Base-by-base conservation (phyloP, 2,113 vertebrate species). In the Dendropsophus ebraccatus region DNA sequence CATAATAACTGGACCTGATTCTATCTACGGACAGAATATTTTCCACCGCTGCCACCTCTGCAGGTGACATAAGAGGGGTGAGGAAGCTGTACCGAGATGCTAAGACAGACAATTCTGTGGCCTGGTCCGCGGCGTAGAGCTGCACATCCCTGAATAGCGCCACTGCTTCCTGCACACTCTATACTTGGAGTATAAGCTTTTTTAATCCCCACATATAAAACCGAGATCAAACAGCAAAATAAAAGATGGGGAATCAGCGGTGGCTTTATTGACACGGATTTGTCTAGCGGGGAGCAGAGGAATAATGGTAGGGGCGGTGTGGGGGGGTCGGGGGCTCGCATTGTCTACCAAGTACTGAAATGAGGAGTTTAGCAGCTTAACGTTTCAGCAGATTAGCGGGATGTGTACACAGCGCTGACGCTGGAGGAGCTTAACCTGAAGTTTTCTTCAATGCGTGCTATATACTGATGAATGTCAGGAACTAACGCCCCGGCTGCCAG, bases 341-440 rank as follows among this genome's bases (percentile, higher is more conserved):
- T 60, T 23, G 28, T 79, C 58, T 49, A 11, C 58, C 9, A 62
- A 13, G 87, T 89, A 81, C 79, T 23, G 35, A 12, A 81, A 47
- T 80, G 56, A 65, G 14, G 32, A 47, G 16, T 65, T 81, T 81
- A 62, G 11, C 35, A 81, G 56, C 56, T 89, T 87, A 92, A 87
- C 89, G 91, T 91, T 90, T 78, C 74, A 90, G 88, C 85, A 92
- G 92, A 92, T 92, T 91, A 92, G 89, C 89, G 35, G 13, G 88
- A 87, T 83, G 87, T 91, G 89, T 88, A 89, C 87, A 87, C 78
- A 25, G 89, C 90, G 89, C 90, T 90, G 90, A 90, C 1, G 6
- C 70, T 62, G 81, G 79, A 69, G 62, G 89, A 88, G 41, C 60
- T 67, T 67, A 49, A 50, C 50, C 17, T 1, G 7, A 0, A n/a